phyloP scores from a whole-genome alignment of 2,113 vertebrate genomes.

The Xiphophorus hellerii region DNA sequence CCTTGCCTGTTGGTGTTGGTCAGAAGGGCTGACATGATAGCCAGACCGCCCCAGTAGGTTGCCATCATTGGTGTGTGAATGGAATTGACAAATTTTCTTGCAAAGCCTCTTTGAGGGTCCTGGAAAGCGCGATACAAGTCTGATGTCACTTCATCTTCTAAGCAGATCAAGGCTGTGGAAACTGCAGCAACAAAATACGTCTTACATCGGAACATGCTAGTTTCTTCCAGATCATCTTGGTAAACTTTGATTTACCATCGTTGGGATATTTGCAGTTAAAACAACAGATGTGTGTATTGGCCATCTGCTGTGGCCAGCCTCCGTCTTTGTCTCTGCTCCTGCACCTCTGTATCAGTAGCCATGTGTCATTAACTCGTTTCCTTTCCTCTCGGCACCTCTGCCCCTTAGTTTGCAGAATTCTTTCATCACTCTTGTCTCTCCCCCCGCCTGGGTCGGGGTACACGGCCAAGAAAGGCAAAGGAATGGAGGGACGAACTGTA shows the following conservation, averaged over 20 bases:
- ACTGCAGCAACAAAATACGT: not conserved
- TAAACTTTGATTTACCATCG: not conserved
- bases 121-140: too few relatives aligned
- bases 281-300: not conserved
- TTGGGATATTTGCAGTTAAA: not conserved
- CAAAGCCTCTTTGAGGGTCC: too few relatives aligned
- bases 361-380: slow-evolving; percentile 63
- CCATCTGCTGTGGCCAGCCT: not conserved
- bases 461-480: slow-evolving; percentile 10
- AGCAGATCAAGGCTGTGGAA: not conserved
- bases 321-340: slow-evolving; percentile 25
- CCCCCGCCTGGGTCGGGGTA: slow-evolving; percentile 45
- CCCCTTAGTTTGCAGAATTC: slow-evolving; percentile 23
- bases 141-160: too few relatives aligned
- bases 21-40: too few relatives aligned
- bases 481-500: not conserved
- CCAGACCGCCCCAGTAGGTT: too few relatives aligned
- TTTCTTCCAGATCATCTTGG: not conserved
- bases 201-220: not conserved
- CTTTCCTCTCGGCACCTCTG: not conserved
- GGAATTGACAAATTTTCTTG: too few relatives aligned
- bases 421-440: slow-evolving; percentile 13
- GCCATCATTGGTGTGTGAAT: too few relatives aligned
- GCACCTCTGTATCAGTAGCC: slow-evolving; percentile 43
- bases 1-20: too few relatives aligned